phyloP scores from a whole-genome alignment of 2,797 vertebrate species.

The Apodemus agrarius region DNA sequence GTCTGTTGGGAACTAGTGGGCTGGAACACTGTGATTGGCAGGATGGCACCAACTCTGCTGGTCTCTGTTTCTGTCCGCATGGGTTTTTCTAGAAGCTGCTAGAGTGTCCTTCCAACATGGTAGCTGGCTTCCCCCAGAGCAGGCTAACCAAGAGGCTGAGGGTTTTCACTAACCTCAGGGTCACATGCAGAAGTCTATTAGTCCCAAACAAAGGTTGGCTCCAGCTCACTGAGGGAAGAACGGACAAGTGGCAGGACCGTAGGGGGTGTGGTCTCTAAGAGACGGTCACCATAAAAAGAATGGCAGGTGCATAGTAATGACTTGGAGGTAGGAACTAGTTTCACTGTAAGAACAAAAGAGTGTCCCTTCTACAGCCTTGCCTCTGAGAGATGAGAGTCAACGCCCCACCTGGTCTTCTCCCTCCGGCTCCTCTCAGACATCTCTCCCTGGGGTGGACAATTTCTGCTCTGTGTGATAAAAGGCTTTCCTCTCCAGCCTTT shows the following conservation, averaged over 20 bases:
- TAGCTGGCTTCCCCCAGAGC: background rate
- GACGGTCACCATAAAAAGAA: background rate
- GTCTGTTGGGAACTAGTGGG: background rate
- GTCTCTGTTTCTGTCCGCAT: background rate
- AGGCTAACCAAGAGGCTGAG: background rate
- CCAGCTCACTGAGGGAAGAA: background rate
- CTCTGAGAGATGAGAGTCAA: background rate
- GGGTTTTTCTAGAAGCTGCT: background rate
- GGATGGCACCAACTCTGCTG: background rate
- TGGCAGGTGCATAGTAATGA: background rate
- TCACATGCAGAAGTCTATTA: background rate
- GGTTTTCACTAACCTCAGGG: background rate
- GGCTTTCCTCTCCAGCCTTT: constrained; percentile 11
- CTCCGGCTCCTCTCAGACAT: background rate
- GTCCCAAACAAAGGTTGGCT: background rate
- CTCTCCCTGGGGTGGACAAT: background rate
- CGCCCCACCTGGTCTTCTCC: background rate
- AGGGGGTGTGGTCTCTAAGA: background rate
- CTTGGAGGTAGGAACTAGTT: background rate
- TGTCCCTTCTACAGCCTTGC: background rate
- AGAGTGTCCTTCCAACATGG: background rate
- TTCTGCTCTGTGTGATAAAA: constrained; percentile 50
- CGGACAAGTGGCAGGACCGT: background rate
- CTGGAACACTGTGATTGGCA: background rate
- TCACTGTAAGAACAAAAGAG: constrained; percentile 4